Conservation (phyloP, 2,888 invertebrate species). For the Andrena marginata region DNA sequence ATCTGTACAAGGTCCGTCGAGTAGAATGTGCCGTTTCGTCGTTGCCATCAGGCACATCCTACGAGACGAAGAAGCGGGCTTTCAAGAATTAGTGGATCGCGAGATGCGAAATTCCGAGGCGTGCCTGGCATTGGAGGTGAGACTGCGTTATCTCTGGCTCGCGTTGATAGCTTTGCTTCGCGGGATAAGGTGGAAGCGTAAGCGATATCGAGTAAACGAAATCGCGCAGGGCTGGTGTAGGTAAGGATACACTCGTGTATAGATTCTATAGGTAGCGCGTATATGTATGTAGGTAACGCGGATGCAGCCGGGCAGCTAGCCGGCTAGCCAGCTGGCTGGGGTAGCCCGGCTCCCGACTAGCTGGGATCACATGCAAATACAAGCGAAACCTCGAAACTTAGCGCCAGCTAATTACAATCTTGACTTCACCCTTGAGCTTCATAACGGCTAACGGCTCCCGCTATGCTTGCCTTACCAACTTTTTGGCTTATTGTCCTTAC, state of each 20-base stretch:
- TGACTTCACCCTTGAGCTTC: constrained; percentile 84
- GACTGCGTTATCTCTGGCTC: constrained; percentile 30
- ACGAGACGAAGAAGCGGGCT: constrained; percentile 12
- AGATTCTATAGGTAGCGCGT: not conserved
- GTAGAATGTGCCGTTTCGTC: too few relatives aligned
- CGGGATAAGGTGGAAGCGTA: constrained; percentile 1
- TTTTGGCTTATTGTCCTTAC: constrained; percentile 84
- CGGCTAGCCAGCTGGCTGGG: constrained; percentile 20
- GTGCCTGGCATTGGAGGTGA: constrained; percentile 76
- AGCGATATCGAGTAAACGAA: constrained; percentile 55
- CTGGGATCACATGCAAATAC: constrained; percentile 79
- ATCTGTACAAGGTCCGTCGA: too few relatives aligned
- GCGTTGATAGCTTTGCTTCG: constrained; percentile 2
- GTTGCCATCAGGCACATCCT: not conserved
- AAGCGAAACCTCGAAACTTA: constrained; percentile 81
- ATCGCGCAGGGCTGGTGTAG: constrained; percentile 5
- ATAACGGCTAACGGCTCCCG: constrained; percentile 80
- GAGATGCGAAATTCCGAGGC: constrained; percentile 82
- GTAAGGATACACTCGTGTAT: not conserved
- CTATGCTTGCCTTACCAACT: constrained; percentile 77
- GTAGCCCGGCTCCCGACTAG: constrained; percentile 16
- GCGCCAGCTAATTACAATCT: constrained; percentile 84
- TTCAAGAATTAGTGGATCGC: constrained; percentile 60
- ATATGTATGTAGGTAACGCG: not conserved
- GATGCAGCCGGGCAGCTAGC: constrained; percentile 41